These are phyloP conservation scores for Manacus vitellinus DNA, from an alignment of 2,113 vertebrate genomes.

Conservation along the genomic window DNA sequence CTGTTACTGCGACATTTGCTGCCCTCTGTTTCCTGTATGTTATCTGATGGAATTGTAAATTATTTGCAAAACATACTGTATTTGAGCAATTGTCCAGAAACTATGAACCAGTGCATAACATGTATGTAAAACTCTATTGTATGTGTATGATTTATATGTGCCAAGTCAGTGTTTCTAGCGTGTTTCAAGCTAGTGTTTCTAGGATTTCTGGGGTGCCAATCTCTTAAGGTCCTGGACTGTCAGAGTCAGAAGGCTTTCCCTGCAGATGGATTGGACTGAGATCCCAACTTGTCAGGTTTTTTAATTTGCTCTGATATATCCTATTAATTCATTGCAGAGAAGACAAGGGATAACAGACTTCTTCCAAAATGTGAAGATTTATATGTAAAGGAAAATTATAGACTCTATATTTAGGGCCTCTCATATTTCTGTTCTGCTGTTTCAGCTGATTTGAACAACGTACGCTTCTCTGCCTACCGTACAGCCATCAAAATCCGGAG, in stretches of 20 bases:
- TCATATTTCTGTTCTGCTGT: constrained; percentile 24
- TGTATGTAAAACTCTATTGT: fast-evolving
- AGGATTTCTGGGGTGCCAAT: not conserved
- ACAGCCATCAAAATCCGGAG: constrained; percentile 98
- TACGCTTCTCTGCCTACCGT: constrained; percentile 97
- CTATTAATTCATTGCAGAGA: not conserved
- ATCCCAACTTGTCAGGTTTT: not conserved
- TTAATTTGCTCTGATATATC: not conserved
- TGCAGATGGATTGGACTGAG: not conserved
- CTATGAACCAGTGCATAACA: not conserved
- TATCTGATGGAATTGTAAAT: not conserved
- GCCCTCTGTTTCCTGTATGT: not conserved
- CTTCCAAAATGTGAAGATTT: not conserved
- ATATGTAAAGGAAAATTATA: not conserved
- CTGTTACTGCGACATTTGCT: not conserved
- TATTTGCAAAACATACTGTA: not conserved
- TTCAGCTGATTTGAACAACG: constrained; percentile 95
- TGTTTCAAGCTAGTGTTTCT: not conserved
- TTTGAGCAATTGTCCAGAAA: not conserved
- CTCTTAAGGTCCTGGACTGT: not conserved
- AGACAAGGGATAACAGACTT: not conserved
- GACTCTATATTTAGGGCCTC: not conserved
- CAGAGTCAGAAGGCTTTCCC: not conserved
- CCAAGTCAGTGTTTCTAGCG: not conserved
- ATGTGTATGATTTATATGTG: not conserved